Evolutionary conservation across 2,797 vertebrate genomes (phyloP).

Genomic region (Heliangelus exortis): DNA sequence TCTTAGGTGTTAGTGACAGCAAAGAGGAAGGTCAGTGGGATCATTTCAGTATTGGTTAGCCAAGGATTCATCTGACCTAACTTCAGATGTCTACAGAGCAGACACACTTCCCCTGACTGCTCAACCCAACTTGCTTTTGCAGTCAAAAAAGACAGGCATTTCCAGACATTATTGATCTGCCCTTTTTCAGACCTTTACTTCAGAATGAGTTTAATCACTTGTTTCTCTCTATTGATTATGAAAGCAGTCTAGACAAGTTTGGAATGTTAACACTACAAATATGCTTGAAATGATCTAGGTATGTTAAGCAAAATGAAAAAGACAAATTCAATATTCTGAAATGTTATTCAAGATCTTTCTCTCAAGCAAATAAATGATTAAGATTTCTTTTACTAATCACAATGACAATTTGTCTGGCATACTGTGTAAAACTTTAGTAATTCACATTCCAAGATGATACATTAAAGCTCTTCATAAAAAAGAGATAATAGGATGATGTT

Average conservation of each 20-base stretch:
- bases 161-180: conserved; percentile 50
- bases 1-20: neutral
- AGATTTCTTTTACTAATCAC: neutral
- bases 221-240: conserved; percentile 8
- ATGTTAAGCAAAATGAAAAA: neutral
- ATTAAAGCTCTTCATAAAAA: neutral
- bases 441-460: neutral
- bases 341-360: neutral
- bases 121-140: neutral
- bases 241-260: neutral
- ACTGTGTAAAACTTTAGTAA: neutral
- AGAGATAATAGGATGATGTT: neutral
- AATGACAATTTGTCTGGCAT: neutral
- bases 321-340: neutral
- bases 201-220: conserved; percentile 13
- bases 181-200: conserved; percentile 36
- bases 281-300: neutral
- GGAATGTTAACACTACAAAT: neutral
- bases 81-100: neutral
- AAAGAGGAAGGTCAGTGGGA: conserved; percentile 10
- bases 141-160: conserved; percentile 6
- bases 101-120: neutral
- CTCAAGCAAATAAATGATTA: neutral
- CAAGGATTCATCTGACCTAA: neutral
- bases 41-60: neutral